Conservation (phyloP, 2,113 vertebrate species). For the Halichoerus grypus region DNA sequence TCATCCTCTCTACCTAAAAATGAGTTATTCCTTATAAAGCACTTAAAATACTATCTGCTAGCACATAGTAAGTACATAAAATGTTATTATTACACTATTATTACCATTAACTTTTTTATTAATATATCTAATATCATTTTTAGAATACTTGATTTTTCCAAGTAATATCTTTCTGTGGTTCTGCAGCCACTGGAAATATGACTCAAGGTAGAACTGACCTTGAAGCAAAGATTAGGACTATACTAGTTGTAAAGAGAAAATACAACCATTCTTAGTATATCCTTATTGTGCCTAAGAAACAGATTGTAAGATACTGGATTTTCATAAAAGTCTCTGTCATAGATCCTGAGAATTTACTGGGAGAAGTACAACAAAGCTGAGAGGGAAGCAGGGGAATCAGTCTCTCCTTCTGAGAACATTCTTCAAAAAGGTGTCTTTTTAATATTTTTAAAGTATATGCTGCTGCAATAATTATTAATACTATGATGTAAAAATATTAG, state of each 20-base stretch:
- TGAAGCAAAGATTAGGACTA: background rate
- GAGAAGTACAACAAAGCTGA: background rate
- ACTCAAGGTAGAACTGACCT: background rate
- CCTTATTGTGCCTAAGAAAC: background rate
- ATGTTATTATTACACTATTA: background rate
- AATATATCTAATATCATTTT: background rate
- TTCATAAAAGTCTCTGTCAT: background rate
- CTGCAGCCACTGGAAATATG: background rate
- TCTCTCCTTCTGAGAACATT: background rate
- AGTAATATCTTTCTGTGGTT: background rate
- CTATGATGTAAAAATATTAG: background rate
- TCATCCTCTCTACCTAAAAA: background rate
- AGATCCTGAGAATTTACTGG: background rate
- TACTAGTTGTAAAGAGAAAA: background rate
- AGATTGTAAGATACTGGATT: background rate
- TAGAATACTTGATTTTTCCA: conserved; percentile 13
- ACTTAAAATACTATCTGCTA: background rate
- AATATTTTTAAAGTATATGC: background rate
- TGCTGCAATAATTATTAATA: background rate
- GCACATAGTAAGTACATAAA: background rate
- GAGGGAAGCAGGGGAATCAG: background rate
- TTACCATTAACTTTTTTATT: background rate
- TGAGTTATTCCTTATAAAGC: background rate
- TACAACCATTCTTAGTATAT: background rate
- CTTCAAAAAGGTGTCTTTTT: background rate